Conservation (phyloP, 2,797 vertebrate species). For the Jordanella pulchra region DNA sequence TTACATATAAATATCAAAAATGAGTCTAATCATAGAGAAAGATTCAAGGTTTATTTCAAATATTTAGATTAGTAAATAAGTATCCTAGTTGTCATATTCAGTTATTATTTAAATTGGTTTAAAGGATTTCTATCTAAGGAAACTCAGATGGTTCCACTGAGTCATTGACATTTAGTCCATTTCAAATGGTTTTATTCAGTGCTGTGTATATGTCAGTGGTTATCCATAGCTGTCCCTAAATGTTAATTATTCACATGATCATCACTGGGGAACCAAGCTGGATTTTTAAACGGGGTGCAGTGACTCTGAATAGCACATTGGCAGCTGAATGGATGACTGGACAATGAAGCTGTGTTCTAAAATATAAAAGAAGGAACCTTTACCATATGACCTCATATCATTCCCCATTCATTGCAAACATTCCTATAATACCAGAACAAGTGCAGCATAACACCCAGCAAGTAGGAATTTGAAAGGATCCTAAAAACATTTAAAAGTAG, state of each 20-base stretch:
- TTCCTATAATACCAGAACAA: constrained; percentile 26
- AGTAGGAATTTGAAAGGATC: too few relatives aligned
- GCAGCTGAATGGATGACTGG: constrained; percentile 22
- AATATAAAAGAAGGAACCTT: constrained; percentile 37
- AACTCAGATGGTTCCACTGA: not conserved
- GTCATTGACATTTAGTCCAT: not conserved
- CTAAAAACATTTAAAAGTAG: not conserved
- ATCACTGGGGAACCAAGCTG: not conserved
- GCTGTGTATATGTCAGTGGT: not conserved
- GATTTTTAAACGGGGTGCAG: constrained; percentile 2
- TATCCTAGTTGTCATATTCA: not conserved
- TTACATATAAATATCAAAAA: not conserved
- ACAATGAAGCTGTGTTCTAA: constrained; percentile 37
- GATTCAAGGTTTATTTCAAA: not conserved
- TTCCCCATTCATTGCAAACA: constrained; percentile 13
- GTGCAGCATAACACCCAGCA: not conserved
- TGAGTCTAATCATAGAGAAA: not conserved
- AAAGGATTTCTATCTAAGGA: not conserved
- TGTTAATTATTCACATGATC: constrained; percentile 4
- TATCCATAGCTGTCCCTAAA: not conserved
- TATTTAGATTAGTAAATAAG: too few relatives aligned
- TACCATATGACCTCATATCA: constrained; percentile 38
- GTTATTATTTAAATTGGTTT: not conserved
- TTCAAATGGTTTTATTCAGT: not conserved
- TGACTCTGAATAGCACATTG: constrained; percentile 17